Evolutionary conservation across 1,140 invertebrate genomes (phyloP), one percentile per base, ranked within the genome.

Genomic region (Drosophila saltans): DNA sequence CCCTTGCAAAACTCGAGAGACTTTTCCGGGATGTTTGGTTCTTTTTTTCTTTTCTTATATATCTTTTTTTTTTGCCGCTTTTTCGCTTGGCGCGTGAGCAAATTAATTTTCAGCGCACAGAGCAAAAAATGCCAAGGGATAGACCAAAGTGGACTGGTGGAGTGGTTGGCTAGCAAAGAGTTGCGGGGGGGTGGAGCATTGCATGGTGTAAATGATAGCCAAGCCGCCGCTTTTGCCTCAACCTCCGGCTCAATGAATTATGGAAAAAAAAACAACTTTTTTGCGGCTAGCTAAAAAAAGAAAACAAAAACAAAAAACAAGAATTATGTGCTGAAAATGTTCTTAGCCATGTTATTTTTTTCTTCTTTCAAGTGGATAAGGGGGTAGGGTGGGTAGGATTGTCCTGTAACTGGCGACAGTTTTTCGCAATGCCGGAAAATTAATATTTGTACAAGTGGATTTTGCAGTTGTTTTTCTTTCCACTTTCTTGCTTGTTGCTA

Each of bases 381-480:
- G 66, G 71, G 61, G 28, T 30, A 30, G 28, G 2, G 26, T 39
- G 39, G 73, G 59, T 43, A 16, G 28, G 21, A 24, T 73, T 16
- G 16, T 16, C 16, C 26, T 71, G 55, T 33, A 36, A 30, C 59
- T 64, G 75, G 63, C 75, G 76, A 78, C 76, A 78, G 76, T 78
- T 77, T 59, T 71, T 70, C 60, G 73, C 73, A 61, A 45, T 70
- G 75, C 75, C 66, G 76, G 68, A 78, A 78, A 78, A 78, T 78
- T 78, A 78, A 78, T 78, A 78, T 78, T 78, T 78, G 57, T 78
- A 60, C 75, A 73, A 78, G 76, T 78, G 76, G 76, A 78, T 78
- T 78, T 78, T 60, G 45, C 30, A 45, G 62, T 64, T 76, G 48
- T 75, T 64, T 28, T 43, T 60, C 66, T 57, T 45, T 61, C 58